These are phyloP conservation scores for Harpagifer antarcticus DNA, from an alignment of 2,797 vertebrate genomes.

Conservation along the genomic window DNA sequence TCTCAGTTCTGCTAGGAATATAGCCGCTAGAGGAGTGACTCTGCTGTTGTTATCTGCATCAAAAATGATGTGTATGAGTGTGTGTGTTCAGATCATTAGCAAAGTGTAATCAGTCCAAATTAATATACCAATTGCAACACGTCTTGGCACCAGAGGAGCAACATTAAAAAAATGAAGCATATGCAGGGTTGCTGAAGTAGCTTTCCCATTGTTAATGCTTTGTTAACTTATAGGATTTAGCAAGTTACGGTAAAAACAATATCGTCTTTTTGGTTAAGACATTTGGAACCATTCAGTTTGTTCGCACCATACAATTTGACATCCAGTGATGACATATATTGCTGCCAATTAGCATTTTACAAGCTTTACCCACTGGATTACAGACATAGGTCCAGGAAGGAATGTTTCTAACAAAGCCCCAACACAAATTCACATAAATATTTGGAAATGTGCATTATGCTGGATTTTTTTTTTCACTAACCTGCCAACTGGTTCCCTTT, in stretches of 20 bases:
- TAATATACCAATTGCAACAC: not conserved
- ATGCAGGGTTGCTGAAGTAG: not conserved
- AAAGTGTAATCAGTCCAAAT: not conserved
- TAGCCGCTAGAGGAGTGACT: constrained; percentile 22
- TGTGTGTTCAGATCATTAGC: not conserved
- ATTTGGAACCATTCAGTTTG: not conserved
- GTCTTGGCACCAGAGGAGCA: not conserved
- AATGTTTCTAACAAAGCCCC: not conserved
- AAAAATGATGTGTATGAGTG: not conserved
- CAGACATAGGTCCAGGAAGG: not conserved
- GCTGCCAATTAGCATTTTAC: not conserved
- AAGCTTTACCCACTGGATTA: not conserved
- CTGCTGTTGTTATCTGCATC: constrained; percentile 24
- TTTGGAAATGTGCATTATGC: not conserved
- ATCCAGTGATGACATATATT: not conserved
- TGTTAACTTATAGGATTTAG: not conserved
- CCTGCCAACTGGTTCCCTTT: not conserved
- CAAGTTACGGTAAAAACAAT: not conserved
- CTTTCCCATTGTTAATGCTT: not conserved
- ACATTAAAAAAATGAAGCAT: not conserved
- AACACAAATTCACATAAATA: not conserved
- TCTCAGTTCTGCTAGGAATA: constrained; percentile 39
- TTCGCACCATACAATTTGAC: not conserved
- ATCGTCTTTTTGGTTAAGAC: not conserved
- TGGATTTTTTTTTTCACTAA: not conserved